Evolutionary conservation across 1,140 invertebrate species (phyloP), one percentile per base, ranked within the genome.

Genomic region (Drosophila bocqueti): DNA sequence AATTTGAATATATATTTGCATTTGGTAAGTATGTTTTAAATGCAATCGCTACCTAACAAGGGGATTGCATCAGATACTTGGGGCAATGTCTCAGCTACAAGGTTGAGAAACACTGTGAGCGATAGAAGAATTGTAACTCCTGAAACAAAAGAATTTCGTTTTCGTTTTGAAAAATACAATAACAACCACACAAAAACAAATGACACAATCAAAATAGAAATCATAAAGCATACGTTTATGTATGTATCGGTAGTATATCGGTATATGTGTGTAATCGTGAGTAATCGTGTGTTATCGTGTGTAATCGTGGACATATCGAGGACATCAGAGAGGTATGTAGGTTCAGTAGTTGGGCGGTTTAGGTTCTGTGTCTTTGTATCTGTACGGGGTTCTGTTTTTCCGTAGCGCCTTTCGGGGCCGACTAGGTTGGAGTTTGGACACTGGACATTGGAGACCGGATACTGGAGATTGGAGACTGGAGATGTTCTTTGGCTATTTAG

Each of bases 71-170:
- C 97, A 94, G 97, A 98, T 94, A 98, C 97, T 95, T 98, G 96
- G 93, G 97, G 98, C 95, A 98, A 96, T 94, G 97, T 98, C 96
- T 98, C 97, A 92, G 97, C 97, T 93, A 98, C 97, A 94, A 98
- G 96, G 95, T 98, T 98, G 95, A 97, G 96, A 96, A 99, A 99
- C 95, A 99, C 98, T 94, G 98, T 99, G 95, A 99, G 96, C 94
- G 98, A 99, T 94, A 99, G 98, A 94, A 99, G 97, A 95, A 99
- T 99, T 95, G 98, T 99, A 95, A 99, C 98, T 95, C 98, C 98
- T 99, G 97, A 95, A 97, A 97, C 95, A 96, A 95, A 95, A 93
- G 80, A 92, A 95, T 94, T 94, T 90, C 63, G 82, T 90, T 74
- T 74, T 74, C 46, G 71, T 74, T 74, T 89, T 90, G 85, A 89